A percentile compares a stretch with the other conserved stretches of the same genome.
Conservation (phyloP, 2,113 vertebrate genomes). For the Atrichornis clamosus region DNA sequence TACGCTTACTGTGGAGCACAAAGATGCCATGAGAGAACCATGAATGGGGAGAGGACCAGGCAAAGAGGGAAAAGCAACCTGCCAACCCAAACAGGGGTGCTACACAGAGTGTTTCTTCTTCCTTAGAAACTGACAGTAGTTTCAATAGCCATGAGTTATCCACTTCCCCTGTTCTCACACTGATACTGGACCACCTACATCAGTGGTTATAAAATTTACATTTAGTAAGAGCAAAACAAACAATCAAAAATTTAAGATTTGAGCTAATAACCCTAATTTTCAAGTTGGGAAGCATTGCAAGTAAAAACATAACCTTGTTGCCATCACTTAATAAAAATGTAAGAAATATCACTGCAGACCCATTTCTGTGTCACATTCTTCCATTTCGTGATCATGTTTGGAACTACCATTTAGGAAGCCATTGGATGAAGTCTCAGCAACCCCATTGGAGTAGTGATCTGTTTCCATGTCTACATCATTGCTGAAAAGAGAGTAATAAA, state of each 20-base stretch:
- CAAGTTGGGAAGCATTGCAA: slow-evolving; percentile 73
- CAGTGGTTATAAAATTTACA: neutral
- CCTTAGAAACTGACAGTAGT: neutral
- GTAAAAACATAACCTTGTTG: slow-evolving; percentile 75
- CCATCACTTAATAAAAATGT: slow-evolving; percentile 76
- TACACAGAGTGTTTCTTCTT: neutral
- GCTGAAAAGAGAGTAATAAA: slow-evolving; percentile 74
- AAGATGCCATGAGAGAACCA: neutral
- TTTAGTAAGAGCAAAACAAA: neutral
- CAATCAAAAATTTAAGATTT: neutral
- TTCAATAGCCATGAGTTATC: neutral
- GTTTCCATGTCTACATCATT: slow-evolving; percentile 98
- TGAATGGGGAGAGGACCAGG: neutral
- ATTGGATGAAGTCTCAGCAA: slow-evolving; percentile 93
- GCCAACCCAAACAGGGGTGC: neutral
- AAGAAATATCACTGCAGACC: slow-evolving; percentile 86
- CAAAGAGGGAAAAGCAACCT: neutral
- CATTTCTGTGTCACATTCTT: slow-evolving; percentile 97
- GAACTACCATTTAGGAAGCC: slow-evolving; percentile 98
- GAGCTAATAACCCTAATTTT: slow-evolving; percentile 9
- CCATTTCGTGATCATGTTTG: slow-evolving; percentile 89
- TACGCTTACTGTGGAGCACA: fast-evolving
- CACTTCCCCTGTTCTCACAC: neutral
- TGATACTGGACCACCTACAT: neutral
- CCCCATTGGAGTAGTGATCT: slow-evolving; percentile 96